Base-by-base conservation (phyloP, 2,113 vertebrate species). In the Lynx canadensis region DNA sequence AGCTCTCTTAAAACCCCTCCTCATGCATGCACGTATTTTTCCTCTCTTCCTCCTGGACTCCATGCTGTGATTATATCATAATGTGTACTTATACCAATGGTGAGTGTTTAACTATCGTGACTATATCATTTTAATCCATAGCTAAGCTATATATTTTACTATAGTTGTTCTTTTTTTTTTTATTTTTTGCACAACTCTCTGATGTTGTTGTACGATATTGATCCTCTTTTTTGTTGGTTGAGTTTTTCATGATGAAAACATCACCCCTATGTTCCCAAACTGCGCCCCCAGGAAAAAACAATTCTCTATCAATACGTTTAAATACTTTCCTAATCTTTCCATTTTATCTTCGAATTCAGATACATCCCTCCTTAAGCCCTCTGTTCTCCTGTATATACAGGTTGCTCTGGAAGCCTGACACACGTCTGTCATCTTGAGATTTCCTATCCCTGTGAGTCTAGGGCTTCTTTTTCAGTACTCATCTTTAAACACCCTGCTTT, bases 171-270 rank as follows among this genome's bases (percentile, higher is more conserved):
- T 21, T 66, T 14, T 23, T 90, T 74, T 45, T 71, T 18, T 38
- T 21, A 86, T 85, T 36, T 57, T 18, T 48, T 23, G 33, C 55
- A 29, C 21, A 69, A 7, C 3, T n/a, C 21, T 63, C 38, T 89
- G 31, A n/a, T 57, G 65, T 60, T 85, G 78, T 36, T 23, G 23
- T 79, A 38, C 41, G 66, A 52, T 73, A 66, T 89, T 73, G n/a
- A 71, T 31, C 38, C 7, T 73, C 36, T 45, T 50, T 36, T 57
- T 96, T 12, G 3, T 78, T 86, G 71, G 48, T 10, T 96, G 85
- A 33, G 36, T 93, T 96, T 78, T 87, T 73, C 50, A 78, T 82
- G 66, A 76, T 90, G 66, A 83, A 95, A 96, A 69, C 15, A 38
- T 71, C 41, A 87, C 31, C 73, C 86, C 65, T 63, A 55, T 7